Evolutionary conservation across 2,113 vertebrate genomes (phyloP), one percentile per base, ranked within the genome.

Genomic region (Ia io): DNA sequence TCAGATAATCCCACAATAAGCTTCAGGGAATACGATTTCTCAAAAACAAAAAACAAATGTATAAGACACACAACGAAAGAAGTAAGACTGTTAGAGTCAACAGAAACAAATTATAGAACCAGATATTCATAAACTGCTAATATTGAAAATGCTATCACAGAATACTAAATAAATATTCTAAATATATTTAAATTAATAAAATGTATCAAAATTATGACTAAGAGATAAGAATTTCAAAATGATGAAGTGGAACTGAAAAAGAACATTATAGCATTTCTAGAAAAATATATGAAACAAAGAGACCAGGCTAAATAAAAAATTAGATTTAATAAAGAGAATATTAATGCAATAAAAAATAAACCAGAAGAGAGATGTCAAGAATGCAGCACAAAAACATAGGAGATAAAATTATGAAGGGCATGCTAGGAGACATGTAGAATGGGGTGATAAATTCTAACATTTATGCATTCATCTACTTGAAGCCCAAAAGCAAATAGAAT

Each of bases 1-100:
- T 92, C 28, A 80, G 92, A 44, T 96, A 82, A 76, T 78, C 56
- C 22, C 18, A 84, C 16, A 91, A 32, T 86, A 84, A 93, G 59
- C 69, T 95, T 89, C 30, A 84, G 40, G 11, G 18, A 56, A 89
- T 18, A 18, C 76, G 20, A 73, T 70, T 85, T 93, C n/a, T 82
- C 10, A 89, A 73, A 87, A 92, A 59, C 10, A 90, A 71, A 88
- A 84, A 76, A 70, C 12, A 84, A 85, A 40, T 32, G 70, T 28
- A 53, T 44, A 59, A 79, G 20, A 73, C 4, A 22, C 9, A 69
- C 8, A 6, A 74, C 1, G 16, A 47, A 71, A 42, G 11, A 69
- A 90, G 5, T 37, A 35, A 83, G 5, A 40, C 8, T 23, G 22
- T 84, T 18, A 82, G 9, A n/a, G 6, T 79, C 13, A 69, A 61